Conservation (phyloP, 2,797 vertebrate genomes). For the Eulemur rubriventer region DNA sequence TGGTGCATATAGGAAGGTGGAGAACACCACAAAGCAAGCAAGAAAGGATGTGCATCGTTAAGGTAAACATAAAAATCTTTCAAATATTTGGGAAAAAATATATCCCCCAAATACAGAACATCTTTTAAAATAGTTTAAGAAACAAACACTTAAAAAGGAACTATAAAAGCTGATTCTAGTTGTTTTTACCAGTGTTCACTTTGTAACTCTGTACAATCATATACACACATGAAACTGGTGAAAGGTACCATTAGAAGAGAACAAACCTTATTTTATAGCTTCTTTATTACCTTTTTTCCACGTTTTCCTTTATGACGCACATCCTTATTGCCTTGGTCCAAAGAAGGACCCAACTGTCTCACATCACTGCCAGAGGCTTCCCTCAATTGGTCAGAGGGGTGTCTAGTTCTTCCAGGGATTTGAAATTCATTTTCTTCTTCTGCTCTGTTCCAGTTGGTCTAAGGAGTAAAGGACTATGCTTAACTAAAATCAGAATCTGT, state of each 20-base stretch:
- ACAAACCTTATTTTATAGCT: not conserved
- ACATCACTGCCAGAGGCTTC: conserved; percentile 54
- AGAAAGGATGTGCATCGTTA: not conserved
- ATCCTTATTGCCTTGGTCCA: conserved; percentile 60
- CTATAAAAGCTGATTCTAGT: not conserved
- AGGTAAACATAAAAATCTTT: not conserved
- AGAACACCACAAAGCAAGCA: not conserved
- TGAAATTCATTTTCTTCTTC: conserved; percentile 75
- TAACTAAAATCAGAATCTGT: not conserved
- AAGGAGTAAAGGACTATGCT: not conserved
- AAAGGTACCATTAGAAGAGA: not conserved
- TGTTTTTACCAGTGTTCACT: not conserved
- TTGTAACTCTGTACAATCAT: not conserved
- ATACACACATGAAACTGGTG: not conserved
- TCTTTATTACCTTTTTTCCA: conserved; percentile 63
- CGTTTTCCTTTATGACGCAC: conserved; percentile 62
- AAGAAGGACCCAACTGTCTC: conserved; percentile 24
- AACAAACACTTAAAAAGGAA: not conserved
- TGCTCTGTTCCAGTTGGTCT: conserved; percentile 70
- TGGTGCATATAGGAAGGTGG: not conserved
- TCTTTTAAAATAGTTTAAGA: not conserved
- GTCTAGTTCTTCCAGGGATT: conserved; percentile 64
- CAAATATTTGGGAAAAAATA: not conserved
- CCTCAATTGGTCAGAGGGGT: not conserved
- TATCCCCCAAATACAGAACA: not conserved